These are phyloP conservation scores for Ellobius talpinus DNA, from an alignment of 2,113 vertebrate species.

Conservation along the genomic window DNA sequence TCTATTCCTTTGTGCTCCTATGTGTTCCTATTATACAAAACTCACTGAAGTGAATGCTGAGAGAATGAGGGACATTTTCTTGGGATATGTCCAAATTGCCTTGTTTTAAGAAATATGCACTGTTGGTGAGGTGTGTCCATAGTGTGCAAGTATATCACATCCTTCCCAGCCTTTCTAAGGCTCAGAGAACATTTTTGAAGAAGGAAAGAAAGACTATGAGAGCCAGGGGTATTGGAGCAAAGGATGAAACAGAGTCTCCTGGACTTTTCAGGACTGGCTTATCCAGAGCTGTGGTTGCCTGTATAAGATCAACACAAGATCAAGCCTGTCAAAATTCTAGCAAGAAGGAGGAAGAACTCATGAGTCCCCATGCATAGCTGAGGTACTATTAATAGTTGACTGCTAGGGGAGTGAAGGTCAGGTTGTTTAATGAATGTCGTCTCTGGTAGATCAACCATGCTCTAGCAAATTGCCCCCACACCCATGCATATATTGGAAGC, in stretches of 20 bases:
- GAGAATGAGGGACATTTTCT: not conserved
- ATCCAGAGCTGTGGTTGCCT: not conserved
- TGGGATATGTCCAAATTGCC: not conserved
- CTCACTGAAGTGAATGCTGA: not conserved
- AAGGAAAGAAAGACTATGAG: not conserved
- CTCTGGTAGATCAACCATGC: not conserved
- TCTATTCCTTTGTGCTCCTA: not conserved
- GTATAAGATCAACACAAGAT: not conserved
- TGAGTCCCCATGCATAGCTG: not conserved
- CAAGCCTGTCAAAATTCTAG: not conserved
- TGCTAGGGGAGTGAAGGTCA: not conserved
- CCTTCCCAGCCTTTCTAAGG: not conserved
- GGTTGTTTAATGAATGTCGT: not conserved
- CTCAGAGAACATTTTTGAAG: not conserved
- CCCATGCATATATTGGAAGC: not conserved
- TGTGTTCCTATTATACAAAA: not conserved
- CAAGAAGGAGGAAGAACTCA: not conserved
- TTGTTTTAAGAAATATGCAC: constrained; percentile 12
- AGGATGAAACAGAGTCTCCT: not conserved
- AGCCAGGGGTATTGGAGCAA: too few relatives aligned
- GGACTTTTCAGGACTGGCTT: not conserved
- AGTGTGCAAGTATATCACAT: not conserved
- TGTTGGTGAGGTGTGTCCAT: not conserved
- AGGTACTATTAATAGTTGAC: not conserved
- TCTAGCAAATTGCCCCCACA: not conserved